Evolutionary conservation across 2,113 vertebrate species (phyloP), one percentile per base, ranked within the genome.

Genomic region (Sylvietta virens): DNA sequence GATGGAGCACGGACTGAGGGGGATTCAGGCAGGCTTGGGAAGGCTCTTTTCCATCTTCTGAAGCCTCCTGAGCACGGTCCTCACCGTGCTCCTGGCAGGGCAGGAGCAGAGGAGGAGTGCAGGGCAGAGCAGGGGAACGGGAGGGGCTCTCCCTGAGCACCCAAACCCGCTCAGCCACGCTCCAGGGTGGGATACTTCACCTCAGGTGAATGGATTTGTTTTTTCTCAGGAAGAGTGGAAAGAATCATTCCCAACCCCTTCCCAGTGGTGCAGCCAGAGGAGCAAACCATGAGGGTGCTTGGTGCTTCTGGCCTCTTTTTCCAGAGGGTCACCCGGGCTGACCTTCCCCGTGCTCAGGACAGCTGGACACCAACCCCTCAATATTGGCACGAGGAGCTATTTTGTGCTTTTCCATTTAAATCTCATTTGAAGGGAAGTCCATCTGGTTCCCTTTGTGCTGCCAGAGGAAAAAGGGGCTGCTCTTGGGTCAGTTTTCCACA

Each of bases 331-430:
- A 76, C 83, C 86, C 0, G 0, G 20, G 40, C 53, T 82, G 84
- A 89, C 92, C 94, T 93, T 94, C 78, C 57, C 53, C 0, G 0
- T 20, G 58, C 71, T 76, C 5, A 1, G 88, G 94, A 79, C 92
- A 94, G 95, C 85, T 88, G 90, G 85, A 58, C 58, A 72, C 50
- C 90, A 61, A 42, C 20, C 30, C 78, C 33, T 81, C 70, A 7
- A 0, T 37, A 37, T 5, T 56, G 73, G 85, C 79, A 82, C 54
- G 40, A 65, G 48, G 67, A 92, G 74, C 94, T 87, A 11, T 21
- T 94, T 87, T 91, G 81, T 96, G 3, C 44, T 91, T 94, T 95
- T 88, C 88, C 74, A 85, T 82, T 93, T 90, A 93, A 90, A 92
- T 92, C 81, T 74, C 44, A 22, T 90, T 71, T 58, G 70, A 65